Base-by-base conservation (phyloP, 2,797 vertebrate species). In the Myoxocephalus aenaeus region DNA sequence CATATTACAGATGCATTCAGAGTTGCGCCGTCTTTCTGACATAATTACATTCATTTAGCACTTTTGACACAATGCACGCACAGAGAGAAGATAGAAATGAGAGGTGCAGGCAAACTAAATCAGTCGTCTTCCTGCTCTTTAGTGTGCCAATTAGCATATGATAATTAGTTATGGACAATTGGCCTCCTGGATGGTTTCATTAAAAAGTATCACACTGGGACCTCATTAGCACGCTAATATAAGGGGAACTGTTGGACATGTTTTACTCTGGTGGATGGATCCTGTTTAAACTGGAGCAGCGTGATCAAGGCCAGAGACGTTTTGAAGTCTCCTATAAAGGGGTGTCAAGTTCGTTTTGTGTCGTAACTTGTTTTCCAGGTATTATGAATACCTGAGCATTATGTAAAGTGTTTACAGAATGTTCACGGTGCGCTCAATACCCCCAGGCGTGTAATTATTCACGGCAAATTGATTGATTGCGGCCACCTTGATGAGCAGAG, bases 131-230 rank as follows among this genome's bases (percentile, higher is more conserved):
- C 77, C 79, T 86, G 80, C 82, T 85, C 86, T 90, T 92, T 81
- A 65, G 76, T 86, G 88, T 83, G 82, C 82, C 71, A 89, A 94
- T 94, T 94, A 94, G 87, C 91, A 92, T 91, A 93, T 93, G 89
- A 92, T 94, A 94, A 95, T 95, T 95, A 94, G 92, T 93, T 91
- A 88, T 93, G 93, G 93, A 91, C 92, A 90, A 91, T 94, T 95
- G 94, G 89, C 86, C 91, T 91, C 91, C 81, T 92, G 90, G 92
- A 94, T 94, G 88, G 91, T 94, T 94, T 93, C 93, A 94, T 94
- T 94, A 94, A 92, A 93, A 92, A 73, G 79, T 79, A 90, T 90
- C 91, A 89, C 90, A 87, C 91, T 92, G 93, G 90, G 94, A 94
- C 84, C 89, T 94, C 91, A 93, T 95, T 95, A 94, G 87, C 84